A percentile compares a stretch with the other conserved stretches of the same genome.
Conservation (phyloP, 2,888 invertebrate species). For the Sphaerophoria taeniata region DNA sequence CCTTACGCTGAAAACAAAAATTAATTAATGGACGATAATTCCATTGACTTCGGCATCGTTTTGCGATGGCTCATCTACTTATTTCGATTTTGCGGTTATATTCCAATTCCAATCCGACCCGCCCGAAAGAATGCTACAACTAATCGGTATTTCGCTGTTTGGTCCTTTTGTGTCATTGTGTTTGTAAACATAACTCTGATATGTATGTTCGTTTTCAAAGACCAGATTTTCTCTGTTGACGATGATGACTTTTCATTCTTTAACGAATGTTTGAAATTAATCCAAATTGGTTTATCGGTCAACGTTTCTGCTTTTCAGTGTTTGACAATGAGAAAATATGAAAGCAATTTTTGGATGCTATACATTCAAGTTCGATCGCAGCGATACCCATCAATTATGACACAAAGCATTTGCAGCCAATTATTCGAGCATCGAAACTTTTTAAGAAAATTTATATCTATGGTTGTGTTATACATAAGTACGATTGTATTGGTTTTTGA, state of each 20-base stretch:
- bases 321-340: conserved; percentile 29
- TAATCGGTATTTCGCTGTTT: conserved; percentile 57
- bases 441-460: conserved; percentile 5
- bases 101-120: conserved; percentile 73
- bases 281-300: conserved; percentile 75
- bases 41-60: not conserved
- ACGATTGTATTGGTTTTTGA: not conserved
- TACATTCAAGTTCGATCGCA: conserved; percentile 42
- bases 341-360: conserved; percentile 44
- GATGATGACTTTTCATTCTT: conserved; percentile 62
- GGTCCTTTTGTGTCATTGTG: conserved; percentile 72
- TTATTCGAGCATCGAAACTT: conserved; percentile 32
- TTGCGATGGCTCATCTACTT: conserved; percentile 75
- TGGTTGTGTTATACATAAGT: not conserved
- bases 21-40: not conserved
- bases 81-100: conserved; percentile 78
- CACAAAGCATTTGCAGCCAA: conserved; percentile 19
- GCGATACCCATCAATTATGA: not conserved
- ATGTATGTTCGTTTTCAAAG: not conserved
- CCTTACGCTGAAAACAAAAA: not conserved
- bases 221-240: not conserved
- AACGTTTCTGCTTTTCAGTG: conserved; percentile 62
- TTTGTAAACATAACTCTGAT: not conserved
- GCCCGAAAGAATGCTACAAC: conserved; percentile 2
- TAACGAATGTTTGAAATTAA: conserved; percentile 77